phyloP scores from a whole-genome alignment of 2,113 vertebrate genomes.

The Mastomys coucha region DNA sequence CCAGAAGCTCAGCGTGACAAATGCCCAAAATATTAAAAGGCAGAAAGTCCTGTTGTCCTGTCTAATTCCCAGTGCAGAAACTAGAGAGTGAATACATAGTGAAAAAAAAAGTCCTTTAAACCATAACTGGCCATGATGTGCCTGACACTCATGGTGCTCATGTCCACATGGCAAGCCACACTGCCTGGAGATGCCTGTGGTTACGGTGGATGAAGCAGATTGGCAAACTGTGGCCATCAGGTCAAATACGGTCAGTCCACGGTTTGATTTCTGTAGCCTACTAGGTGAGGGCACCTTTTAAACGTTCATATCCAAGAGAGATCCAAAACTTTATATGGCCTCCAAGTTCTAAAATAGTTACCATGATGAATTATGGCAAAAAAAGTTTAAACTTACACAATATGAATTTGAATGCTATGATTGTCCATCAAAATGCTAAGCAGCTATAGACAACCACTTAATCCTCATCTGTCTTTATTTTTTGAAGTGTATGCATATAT shows the following conservation, averaged over 20 bases:
- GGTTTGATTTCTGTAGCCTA: not conserved
- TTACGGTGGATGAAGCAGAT: not conserved
- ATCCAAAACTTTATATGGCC: not conserved
- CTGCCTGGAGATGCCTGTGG: not conserved
- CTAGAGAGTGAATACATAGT: not conserved
- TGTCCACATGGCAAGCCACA: not conserved
- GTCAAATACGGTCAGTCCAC: not conserved
- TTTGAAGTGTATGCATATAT: not conserved
- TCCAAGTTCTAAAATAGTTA: conserved; percentile 41
- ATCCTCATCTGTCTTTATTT: not conserved
- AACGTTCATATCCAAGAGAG: not conserved
- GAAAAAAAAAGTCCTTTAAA: not conserved
- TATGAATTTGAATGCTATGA: not conserved
- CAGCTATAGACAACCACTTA: not conserved
- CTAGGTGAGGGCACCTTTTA: not conserved
- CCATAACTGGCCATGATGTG: not conserved
- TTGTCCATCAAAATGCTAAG: not conserved
- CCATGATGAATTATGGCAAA: not conserved
- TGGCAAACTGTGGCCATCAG: not conserved
- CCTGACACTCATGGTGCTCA: not conserved
- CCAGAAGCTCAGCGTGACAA: not conserved
- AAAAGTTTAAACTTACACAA: not conserved
- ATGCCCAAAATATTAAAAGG: conserved; percentile 30
- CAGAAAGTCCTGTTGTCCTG: not conserved
- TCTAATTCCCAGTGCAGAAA: conserved; percentile 38